Evolutionary conservation across 1,140 invertebrate genomes (phyloP), one percentile per base, ranked within the genome.

Genomic region (Probaryconus sp.): DNA sequence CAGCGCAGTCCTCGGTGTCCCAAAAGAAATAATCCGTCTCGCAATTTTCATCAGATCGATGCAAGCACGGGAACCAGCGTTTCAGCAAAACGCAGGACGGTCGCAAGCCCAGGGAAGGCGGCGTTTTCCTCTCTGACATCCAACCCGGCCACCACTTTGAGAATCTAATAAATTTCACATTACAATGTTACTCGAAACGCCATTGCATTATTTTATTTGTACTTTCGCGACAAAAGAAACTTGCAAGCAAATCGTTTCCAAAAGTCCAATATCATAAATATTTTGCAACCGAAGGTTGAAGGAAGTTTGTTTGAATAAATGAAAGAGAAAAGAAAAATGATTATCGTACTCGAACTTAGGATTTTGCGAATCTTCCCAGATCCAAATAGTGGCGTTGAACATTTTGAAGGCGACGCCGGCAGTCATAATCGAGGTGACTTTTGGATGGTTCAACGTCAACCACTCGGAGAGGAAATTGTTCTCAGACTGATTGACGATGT

Each of bases 381-480:
- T 61, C 89, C 89, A 91, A 30, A 90, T 33, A 0, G 83, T 79
- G 9, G 71, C 76, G 43, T 87, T 86, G 53, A 89, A 61, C 1
- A 87, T 82, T 2, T 82, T 85, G 10, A 90, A 86, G 11, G 89
- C 89, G 21, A 90, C 79, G 13, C 90, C 90, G 9, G 88, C 87
- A 16, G 90, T 91, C 82, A 90, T 88, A 5, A 90, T 79, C 5
- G 85, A 86, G 1, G 75, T 77, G n/a, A 86, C 80, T 38, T 87
- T 70, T n/a, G 88, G 84, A 33, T 88, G 67, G 10, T 40, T 75
- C 17, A 84, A 83, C 9, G 84, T 48, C 51, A 92, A 67, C 83
- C 89, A 85, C 65, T 90, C 90, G 9, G 90, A 91, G 5, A 92
- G 38, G 60, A 91, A 91, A 77, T 92, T 87, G 77, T 90, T 92